These are phyloP conservation scores for Epizoanthus ramosus DNA, from an alignment of 92 coral and sea anemone species.

Conservation along the genomic window DNA sequence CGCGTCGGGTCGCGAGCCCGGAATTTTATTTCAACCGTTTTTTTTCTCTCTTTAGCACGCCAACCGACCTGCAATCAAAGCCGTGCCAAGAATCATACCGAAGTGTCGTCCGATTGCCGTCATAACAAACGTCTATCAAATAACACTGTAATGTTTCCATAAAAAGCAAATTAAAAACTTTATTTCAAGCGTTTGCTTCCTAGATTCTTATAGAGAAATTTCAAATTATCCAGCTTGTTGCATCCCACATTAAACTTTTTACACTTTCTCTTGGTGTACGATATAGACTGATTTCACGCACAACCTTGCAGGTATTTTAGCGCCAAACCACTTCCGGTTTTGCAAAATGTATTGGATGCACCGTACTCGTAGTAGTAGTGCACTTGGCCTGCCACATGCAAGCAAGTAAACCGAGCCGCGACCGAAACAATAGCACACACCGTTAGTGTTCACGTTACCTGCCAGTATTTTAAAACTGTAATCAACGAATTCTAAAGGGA, in stretches of 20 bases:
- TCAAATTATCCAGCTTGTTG: too few species aligned
- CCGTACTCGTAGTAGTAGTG: too few species aligned
- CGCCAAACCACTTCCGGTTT: slow-evolving; percentile 34
- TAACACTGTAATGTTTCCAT: too few species aligned
- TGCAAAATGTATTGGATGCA: background rate
- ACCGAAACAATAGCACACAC: background rate
- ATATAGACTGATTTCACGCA: background rate
- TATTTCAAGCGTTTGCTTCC: too few species aligned
- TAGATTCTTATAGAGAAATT: too few species aligned
- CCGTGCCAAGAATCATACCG: too few species aligned
- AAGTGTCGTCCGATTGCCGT: too few species aligned
- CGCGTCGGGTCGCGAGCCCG: background rate
- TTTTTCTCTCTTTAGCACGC: background rate
- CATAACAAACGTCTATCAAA: too few species aligned
- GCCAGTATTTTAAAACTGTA: background rate
- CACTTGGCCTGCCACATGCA: background rate
- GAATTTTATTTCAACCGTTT: background rate
- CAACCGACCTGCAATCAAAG: background rate
- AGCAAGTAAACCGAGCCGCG: background rate
- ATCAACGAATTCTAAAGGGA: background rate
- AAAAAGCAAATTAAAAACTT: too few species aligned
- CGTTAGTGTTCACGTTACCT: background rate
- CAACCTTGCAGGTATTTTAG: background rate
- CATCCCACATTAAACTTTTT: too few species aligned
- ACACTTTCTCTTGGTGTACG: background rate